These are phyloP conservation scores for Archaeoteleia sp. DNA, from an alignment of 2,888 invertebrate genomes.

Conservation along the genomic window DNA sequence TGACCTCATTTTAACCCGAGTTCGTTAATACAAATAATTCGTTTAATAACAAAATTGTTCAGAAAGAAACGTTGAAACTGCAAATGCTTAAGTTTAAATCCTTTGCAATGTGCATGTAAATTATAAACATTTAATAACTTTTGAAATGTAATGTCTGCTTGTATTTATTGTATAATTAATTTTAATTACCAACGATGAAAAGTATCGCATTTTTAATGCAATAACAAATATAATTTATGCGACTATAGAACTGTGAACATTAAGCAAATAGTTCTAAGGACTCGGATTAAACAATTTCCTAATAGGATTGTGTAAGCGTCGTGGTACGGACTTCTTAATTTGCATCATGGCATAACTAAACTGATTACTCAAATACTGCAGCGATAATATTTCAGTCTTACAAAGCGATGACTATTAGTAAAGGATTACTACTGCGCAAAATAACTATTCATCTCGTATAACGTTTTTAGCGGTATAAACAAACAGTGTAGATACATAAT, in stretches of 20 bases:
- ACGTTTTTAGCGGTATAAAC: too few species aligned
- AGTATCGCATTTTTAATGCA: slow-evolving; percentile 12
- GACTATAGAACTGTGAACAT: slow-evolving; percentile 13
- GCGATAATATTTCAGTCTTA: slow-evolving; percentile 25
- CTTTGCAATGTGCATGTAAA: too few species aligned
- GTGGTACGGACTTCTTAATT: slow-evolving; percentile 51
- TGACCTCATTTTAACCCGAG: background rate
- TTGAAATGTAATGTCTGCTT: too few species aligned
- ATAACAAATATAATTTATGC: slow-evolving; percentile 6
- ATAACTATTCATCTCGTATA: background rate
- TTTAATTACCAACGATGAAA: too few species aligned
- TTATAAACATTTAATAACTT: too few species aligned
- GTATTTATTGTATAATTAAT: too few species aligned
- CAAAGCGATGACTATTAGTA: slow-evolving; percentile 21
- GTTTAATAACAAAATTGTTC: background rate
- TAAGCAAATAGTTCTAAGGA: slow-evolving; percentile 21
- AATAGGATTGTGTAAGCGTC: slow-evolving; percentile 58
- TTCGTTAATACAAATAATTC: background rate
- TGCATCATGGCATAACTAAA: slow-evolving; percentile 56
- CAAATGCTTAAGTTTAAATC: too few species aligned
- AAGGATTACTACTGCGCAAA: slow-evolving; percentile 4
- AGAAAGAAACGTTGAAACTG: too few species aligned
- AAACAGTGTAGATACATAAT: too few species aligned
- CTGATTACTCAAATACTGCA: slow-evolving; percentile 53
- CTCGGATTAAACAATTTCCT: slow-evolving; percentile 51